A percentile compares a stretch with the other conserved stretches of the same genome.
These are phyloP conservation scores for Leptosomus discolor DNA, from an alignment of 2,113 vertebrate genomes.

Conservation along the genomic window DNA sequence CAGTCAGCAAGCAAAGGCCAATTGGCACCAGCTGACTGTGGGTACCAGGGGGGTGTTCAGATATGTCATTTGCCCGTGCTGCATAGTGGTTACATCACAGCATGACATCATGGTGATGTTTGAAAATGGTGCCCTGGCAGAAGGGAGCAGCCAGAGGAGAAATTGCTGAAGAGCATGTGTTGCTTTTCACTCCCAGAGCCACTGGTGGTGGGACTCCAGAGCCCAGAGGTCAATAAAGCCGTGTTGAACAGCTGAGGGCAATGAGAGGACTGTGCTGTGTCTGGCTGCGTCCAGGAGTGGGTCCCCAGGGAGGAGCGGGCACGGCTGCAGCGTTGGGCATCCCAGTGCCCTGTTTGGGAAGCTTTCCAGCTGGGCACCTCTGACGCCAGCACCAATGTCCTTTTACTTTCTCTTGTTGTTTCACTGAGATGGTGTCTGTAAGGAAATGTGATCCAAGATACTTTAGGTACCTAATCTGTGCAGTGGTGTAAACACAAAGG, in stretches of 20 bases:
- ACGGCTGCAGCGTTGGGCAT: fast-evolving
- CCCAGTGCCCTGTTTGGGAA: not conserved
- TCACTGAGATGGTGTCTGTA: not conserved
- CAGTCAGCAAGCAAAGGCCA: not conserved
- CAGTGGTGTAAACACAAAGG: not conserved
- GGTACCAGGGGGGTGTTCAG: not conserved
- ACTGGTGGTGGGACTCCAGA: not conserved
- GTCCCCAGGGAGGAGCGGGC: fast-evolving
- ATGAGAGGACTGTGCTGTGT: not conserved
- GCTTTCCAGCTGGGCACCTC: not conserved
- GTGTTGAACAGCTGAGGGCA: not conserved
- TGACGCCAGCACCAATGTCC: not conserved
- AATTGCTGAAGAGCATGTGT: not conserved
- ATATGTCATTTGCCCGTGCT: fast-evolving
- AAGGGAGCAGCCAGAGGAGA: not conserved
- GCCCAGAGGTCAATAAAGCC: too few species aligned
- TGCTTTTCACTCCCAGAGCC: not conserved
- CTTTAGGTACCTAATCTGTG: not conserved
- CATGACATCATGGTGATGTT: not conserved
- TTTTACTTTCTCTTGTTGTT: not conserved
- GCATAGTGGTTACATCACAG: fast-evolving
- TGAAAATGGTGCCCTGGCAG: too few species aligned
- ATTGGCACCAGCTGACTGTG: not conserved
- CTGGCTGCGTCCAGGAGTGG: not conserved
- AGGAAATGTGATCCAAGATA: not conserved